Evolutionary conservation across 2,113 vertebrate genomes (phyloP).

Genomic region (Notarius lentiginosus): DNA sequence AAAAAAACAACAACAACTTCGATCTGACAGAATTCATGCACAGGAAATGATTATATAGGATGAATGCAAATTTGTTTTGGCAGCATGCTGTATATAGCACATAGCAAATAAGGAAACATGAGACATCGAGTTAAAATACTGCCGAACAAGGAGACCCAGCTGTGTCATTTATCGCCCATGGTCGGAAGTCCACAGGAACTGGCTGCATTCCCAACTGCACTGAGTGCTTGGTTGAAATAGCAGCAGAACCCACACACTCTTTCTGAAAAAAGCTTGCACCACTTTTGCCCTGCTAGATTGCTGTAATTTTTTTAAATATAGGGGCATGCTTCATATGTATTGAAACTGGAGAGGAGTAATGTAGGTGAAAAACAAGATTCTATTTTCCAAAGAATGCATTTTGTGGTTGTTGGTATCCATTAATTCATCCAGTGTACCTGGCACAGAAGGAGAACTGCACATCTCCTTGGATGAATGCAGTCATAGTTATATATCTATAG

Average conservation of each 20-base stretch:
- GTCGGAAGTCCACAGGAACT: conserved; percentile 33
- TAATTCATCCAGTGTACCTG: conserved; percentile 1
- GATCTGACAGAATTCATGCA: neutral
- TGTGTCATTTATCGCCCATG: conserved; percentile 19
- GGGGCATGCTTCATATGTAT: neutral
- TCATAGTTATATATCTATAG: neutral
- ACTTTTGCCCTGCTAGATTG: conserved; percentile 11
- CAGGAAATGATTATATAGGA: neutral
- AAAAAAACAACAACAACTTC: no score
- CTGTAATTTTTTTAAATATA: conserved; percentile 9
- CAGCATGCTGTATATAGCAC: neutral
- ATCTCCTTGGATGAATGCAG: conserved; percentile 19
- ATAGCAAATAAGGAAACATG: conserved; percentile 20
- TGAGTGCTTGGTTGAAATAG: conserved; percentile 21
- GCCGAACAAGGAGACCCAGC: conserved; percentile 26
- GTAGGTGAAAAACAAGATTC: conserved; percentile 18
- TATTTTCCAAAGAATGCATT: neutral
- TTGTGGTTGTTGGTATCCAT: neutral
- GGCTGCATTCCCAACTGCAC: conserved; percentile 22
- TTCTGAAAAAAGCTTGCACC: neutral
- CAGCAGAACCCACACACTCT: conserved; percentile 7
- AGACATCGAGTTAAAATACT: conserved; percentile 3
- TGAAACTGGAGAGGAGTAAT: neutral
- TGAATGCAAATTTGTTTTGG: neutral
- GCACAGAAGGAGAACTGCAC: neutral